Evolutionary conservation across 2,797 vertebrate genomes (phyloP).

Genomic region (Acrossocheilus wenchowensis): DNA sequence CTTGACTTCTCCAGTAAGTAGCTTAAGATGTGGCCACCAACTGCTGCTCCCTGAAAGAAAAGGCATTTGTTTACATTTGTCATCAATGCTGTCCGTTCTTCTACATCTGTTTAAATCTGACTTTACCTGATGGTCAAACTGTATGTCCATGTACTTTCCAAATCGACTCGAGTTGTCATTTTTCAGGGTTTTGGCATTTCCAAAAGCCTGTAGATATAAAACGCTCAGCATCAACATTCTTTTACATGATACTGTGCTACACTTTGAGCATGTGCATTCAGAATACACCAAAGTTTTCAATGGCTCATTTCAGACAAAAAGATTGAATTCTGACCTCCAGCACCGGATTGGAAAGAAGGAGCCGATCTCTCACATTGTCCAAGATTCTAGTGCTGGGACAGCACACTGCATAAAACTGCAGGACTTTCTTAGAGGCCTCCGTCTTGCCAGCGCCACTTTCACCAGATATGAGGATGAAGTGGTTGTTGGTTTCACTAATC

Average conservation of each 20-base stretch:
- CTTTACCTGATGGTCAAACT: conserved; percentile 93
- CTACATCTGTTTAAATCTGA: not conserved
- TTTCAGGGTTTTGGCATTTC: conserved; percentile 93
- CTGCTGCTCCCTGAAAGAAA: conserved; percentile 83
- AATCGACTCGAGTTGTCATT: conserved; percentile 97
- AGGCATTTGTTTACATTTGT: not conserved
- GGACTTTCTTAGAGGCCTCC: conserved; percentile 94
- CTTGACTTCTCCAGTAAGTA: conserved; percentile 96
- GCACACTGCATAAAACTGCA: conserved; percentile 92
- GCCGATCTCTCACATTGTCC: conserved; percentile 85
- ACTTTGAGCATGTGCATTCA: not conserved
- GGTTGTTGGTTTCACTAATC: conserved; percentile 90
- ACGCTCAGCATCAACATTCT: not conserved
- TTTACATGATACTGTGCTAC: not conserved
- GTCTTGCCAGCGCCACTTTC: conserved; percentile 96
- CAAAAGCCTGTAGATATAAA: conserved; percentile 84
- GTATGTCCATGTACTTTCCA: conserved; percentile 98
- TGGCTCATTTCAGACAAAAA: not conserved
- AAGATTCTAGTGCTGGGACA: conserved; percentile 89
- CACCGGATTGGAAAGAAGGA: conserved; percentile 93
- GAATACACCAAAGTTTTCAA: not conserved
- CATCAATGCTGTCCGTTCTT: not conserved
- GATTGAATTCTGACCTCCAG: conserved; percentile 83
- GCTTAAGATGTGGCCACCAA: conserved; percentile 93
- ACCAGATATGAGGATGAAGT: conserved; percentile 96